Evolutionary conservation across 2,113 vertebrate species (phyloP).

Genomic region (Oryzias javanicus): DNA sequence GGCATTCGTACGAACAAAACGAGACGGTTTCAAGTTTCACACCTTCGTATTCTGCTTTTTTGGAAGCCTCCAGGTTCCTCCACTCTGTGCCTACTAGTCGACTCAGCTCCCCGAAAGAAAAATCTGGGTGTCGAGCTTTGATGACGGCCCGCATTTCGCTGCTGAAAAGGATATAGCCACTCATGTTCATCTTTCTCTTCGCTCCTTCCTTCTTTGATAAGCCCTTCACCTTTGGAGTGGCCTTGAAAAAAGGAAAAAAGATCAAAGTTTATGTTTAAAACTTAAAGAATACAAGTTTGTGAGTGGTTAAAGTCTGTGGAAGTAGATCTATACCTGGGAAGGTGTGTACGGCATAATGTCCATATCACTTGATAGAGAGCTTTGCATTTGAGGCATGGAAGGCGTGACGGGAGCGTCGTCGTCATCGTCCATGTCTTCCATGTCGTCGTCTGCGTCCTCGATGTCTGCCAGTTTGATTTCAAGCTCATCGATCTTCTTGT

Average conservation of each 20-base stretch:
- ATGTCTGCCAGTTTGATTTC: conserved; percentile 96
- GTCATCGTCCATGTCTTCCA: conserved; percentile 94
- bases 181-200: conserved; percentile 99
- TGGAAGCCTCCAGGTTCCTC: conserved; percentile 93
- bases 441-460: conserved; percentile 86
- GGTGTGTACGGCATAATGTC: conserved; percentile 92
- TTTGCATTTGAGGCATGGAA: conserved; percentile 89
- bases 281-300: too few species aligned
- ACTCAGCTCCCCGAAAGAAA: conserved; percentile 97
- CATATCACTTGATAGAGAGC: conserved; percentile 84
- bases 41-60: conserved; percentile 99
- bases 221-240: conserved; percentile 93
- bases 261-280: background rate
- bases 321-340: conserved; percentile 82
- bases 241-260: conserved; percentile 68
- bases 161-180: conserved; percentile 98
- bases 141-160: conserved; percentile 98
- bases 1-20: background rate
- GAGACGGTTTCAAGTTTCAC: background rate
- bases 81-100: conserved; percentile 97
- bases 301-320: background rate
- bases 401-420: conserved; percentile 86
- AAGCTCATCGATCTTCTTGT: conserved; percentile 96
- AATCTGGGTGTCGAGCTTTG: conserved; percentile 96
- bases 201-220: conserved; percentile 94